Percentiles rank a stretch among this genome's conserved stretches.
phyloP scores from a whole-genome alignment of 2,888 invertebrate species.

The Plebejus argus region DNA sequence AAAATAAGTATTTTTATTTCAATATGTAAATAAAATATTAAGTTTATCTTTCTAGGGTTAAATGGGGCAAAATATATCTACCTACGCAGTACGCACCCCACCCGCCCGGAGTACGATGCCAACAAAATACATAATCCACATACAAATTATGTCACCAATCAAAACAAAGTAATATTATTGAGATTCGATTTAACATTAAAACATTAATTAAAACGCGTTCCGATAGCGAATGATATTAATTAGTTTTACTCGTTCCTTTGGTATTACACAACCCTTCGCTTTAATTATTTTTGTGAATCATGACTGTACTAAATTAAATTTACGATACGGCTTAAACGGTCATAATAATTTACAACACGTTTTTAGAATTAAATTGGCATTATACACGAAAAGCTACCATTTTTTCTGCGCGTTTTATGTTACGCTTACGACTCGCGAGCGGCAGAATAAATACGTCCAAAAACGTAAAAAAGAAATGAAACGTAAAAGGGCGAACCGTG shows the following conservation, averaged over 20 bases:
- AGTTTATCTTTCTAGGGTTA: too few relatives aligned
- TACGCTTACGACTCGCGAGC: background rate
- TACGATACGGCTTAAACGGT: background rate
- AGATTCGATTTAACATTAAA: constrained; percentile 18
- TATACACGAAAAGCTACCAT: constrained; percentile 10
- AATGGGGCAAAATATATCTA: background rate
- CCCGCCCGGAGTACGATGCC: background rate
- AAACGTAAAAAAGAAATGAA: constrained; percentile 27
- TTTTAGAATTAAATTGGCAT: constrained; percentile 23
- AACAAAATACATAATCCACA: background rate
- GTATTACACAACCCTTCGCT: constrained; percentile 21
- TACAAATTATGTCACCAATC: constrained; percentile 3
- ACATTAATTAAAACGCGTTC: constrained; percentile 30
- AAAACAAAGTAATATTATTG: constrained; percentile 6
- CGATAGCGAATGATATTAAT: background rate
- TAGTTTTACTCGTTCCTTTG: constrained; percentile 15
- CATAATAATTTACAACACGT: background rate
- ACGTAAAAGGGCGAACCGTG: background rate
- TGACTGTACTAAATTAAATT: constrained; percentile 15
- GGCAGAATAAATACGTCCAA: constrained; percentile 20
- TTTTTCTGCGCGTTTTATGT: background rate
- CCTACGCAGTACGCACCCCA: background rate
- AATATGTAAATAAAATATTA: too few relatives aligned
- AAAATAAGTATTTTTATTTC: too few relatives aligned
- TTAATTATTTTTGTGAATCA: constrained; percentile 20